Conservation (phyloP, 2,797 vertebrate genomes). For the Siniperca obscura region DNA sequence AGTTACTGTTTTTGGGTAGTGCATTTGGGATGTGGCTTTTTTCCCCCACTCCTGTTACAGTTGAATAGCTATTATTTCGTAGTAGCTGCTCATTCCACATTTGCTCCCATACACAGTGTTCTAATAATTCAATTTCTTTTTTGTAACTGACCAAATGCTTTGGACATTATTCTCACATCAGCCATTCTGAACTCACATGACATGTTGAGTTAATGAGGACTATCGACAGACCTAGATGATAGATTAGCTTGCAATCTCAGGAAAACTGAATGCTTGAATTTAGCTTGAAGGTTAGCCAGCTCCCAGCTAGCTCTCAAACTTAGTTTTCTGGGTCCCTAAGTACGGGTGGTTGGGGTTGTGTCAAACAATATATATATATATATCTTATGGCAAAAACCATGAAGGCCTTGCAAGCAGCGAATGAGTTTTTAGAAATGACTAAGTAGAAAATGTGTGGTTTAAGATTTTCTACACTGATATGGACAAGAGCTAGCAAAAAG, state of each 20-base stretch:
- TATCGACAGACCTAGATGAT: conserved; percentile 18
- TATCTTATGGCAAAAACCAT: background rate
- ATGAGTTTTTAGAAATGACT: background rate
- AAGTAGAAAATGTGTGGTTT: background rate
- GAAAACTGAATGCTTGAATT: conserved; percentile 55
- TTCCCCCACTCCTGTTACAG: background rate
- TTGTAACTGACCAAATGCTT: background rate
- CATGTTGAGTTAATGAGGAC: conserved; percentile 18
- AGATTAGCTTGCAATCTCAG: conserved; percentile 63
- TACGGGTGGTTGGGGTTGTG: background rate
- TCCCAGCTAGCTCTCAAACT: conserved; percentile 12
- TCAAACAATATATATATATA: background rate
- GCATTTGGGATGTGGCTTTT: conserved; percentile 24
- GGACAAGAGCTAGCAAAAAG: background rate
- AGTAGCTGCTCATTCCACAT: conserved; percentile 38
- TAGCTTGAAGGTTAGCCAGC: conserved; percentile 29
- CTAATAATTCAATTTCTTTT: background rate
- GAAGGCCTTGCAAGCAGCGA: background rate
- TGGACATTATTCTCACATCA: conserved; percentile 64
- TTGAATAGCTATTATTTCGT: conserved; percentile 34
- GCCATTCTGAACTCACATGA: conserved; percentile 46
- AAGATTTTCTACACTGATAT: background rate
- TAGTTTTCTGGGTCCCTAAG: background rate
- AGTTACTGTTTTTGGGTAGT: conserved; percentile 48
- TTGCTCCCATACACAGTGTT: background rate